Conservation (phyloP, 2,113 vertebrate species). For the Tachysurus fulvidraco region DNA sequence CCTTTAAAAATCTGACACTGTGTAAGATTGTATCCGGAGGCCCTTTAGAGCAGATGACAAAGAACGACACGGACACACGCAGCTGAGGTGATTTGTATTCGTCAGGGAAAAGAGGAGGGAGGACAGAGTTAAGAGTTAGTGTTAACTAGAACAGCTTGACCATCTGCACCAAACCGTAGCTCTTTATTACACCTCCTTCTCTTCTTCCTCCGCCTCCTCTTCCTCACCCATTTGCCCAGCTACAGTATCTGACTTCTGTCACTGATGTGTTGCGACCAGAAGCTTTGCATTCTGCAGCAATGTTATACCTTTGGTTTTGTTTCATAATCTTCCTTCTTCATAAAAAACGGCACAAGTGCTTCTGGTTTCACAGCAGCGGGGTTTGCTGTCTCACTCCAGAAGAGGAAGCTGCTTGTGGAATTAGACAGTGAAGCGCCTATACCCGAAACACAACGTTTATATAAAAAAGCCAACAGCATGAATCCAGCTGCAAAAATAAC, state of each 20-base stretch:
- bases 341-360: not conserved
- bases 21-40: not conserved
- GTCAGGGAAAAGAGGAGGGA: constrained; percentile 12
- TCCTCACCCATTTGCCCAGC: not conserved
- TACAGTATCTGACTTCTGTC: constrained; percentile 9
- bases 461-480: not conserved
- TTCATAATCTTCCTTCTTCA: not conserved
- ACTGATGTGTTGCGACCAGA: not conserved
- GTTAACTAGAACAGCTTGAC: constrained; percentile 2
- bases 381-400: constrained; percentile 5
- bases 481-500: not conserved
- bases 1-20: no score
- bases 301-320: not conserved
- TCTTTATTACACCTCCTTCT: not conserved
- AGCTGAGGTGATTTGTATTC: constrained; percentile 35
- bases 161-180: constrained; percentile 41
- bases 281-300: not conserved
- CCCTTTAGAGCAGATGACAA: not conserved
- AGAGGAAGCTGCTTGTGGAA: constrained; percentile 4
- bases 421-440: not conserved
- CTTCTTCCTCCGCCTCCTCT: not conserved
- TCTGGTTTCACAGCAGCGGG: constrained; percentile 4
- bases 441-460: not conserved
- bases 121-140: constrained; percentile 5
- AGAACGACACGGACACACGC: constrained; percentile 7